These are phyloP conservation scores for Scaptodrosophila lebanonensis DNA, from an alignment of 1,140 invertebrate species.

Conservation along the genomic window DNA sequence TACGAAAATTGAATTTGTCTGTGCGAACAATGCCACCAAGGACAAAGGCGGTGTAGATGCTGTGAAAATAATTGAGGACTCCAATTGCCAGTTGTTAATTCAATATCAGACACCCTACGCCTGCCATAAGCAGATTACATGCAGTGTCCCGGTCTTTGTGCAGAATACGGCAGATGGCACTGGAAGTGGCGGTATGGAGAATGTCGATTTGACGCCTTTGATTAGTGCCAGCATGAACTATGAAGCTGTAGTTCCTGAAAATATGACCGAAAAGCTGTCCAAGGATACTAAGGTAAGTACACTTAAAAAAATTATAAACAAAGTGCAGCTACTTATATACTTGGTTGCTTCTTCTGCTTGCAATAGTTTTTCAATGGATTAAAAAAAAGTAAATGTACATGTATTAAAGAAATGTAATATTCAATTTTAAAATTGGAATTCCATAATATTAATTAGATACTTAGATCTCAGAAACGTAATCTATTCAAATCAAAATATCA, in stretches of 20 bases:
- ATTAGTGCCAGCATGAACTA: constrained; percentile 78
- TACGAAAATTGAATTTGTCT: constrained; percentile 79
- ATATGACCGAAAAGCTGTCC: constrained; percentile 44
- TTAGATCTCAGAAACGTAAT: no score
- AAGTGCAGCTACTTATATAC: no score
- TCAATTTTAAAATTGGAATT: no score
- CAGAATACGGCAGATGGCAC: constrained; percentile 50
- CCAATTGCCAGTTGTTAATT: constrained; percentile 78
- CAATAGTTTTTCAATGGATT: no score
- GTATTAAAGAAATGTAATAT: no score
- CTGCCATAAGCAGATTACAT: constrained; percentile 77
- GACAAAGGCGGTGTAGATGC: constrained; percentile 46
- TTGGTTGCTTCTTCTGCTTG: no score
- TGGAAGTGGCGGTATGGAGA: constrained; percentile 40
- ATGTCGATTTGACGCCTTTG: constrained; percentile 77
- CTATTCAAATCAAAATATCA: no score
- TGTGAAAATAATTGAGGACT: constrained; percentile 77
- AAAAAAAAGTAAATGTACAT: no score
- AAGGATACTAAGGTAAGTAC: constrained; percentile 67
- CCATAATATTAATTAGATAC: no score
- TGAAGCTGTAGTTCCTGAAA: constrained; percentile 64
- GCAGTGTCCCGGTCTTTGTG: constrained; percentile 44
- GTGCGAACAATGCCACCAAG: constrained; percentile 70
- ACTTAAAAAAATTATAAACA: no score
- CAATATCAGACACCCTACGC: constrained; percentile 77